phyloP scores from a whole-genome alignment of 2,888 invertebrate genomes.

The Drosophila mettleri region DNA sequence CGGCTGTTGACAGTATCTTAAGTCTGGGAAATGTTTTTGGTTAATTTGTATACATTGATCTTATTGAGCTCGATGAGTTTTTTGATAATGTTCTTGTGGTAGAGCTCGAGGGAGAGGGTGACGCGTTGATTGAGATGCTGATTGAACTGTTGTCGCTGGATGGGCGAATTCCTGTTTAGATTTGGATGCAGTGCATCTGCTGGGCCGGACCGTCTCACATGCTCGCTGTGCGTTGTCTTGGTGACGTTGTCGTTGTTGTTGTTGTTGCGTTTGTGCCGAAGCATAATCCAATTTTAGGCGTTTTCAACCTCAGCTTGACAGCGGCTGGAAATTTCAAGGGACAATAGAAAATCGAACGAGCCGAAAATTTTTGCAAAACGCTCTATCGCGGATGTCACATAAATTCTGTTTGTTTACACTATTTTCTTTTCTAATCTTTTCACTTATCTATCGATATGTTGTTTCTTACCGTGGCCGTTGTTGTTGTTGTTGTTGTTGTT shows the following conservation, averaged over 20 bases:
- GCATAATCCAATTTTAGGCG: constrained; percentile 80
- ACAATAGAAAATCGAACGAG: not conserved
- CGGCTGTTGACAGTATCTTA: constrained; percentile 28
- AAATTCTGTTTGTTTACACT: constrained; percentile 12
- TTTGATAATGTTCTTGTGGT: constrained; percentile 78
- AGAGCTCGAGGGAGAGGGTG: constrained; percentile 70
- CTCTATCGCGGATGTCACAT: constrained; percentile 22
- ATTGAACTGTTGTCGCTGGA: constrained; percentile 59
- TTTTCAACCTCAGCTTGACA: constrained; percentile 60
- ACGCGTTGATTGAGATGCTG: constrained; percentile 70
- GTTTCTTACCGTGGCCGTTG: constrained; percentile 23
- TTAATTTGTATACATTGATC: constrained; percentile 59
- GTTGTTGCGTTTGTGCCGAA: constrained; percentile 70
- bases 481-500: not conserved
- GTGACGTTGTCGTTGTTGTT: constrained; percentile 25
- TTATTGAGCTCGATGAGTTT: constrained; percentile 57
- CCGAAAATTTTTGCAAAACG: not conserved
- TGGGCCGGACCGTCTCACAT: constrained; percentile 66
- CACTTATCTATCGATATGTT: constrained; percentile 28
- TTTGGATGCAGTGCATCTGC: constrained; percentile 50
- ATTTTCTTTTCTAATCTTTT: not conserved
- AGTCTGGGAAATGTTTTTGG: constrained; percentile 67
- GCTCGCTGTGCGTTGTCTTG: constrained; percentile 56
- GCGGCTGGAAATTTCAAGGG: constrained; percentile 18
- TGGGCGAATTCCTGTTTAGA: constrained; percentile 10